Base-by-base conservation (phyloP, 1,140 invertebrate genomes). In the Drosophila kurseongensis region DNA sequence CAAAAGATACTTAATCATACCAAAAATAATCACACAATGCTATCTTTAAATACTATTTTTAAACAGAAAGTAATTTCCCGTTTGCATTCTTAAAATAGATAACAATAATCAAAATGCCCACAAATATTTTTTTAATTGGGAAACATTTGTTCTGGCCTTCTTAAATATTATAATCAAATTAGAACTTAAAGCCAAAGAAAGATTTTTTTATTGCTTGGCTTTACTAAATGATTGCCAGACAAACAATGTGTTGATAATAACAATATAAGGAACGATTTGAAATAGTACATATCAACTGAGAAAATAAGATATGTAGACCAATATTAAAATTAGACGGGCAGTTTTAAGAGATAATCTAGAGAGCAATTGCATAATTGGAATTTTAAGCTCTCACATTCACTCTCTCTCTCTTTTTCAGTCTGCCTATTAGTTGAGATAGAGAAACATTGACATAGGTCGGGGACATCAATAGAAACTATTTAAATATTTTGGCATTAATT, bases 371-470 rank as follows among this genome's bases (percentile, higher is more conserved):
- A 72, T 85, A 85, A 85, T 65, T 16, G 2, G 35, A 29, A 40
- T 60, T 14, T 44, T 35, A 4, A 16, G 27, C 10, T 27, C 38
- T 35, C 14, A 36, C n/a, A 29, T 5, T 40, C 51, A 8, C 16
- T 35, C 32, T 18, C n/a, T 27, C 57, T 42, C 16, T 52, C 56
- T 51, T 18, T 56, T 10, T 42, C n/a, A 38, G 47, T 27, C 10
- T 41, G 32, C 38, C 27, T n/a, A 38, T 58, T 66, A 16, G 44
- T 51, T 9, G 47, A 50, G 13, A 12, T 13, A 52, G 65, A 63
- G 50, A 73, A 52, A 48, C 41, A 71, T 85, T 85, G 69, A 27
- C 54, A 50, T 82, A 85, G 82, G 82, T 85, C 81, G 57, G n/a
- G 63, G 10, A 51, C 42, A 62, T 66, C 54, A 56, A 71, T 75